A percentile compares a stretch with the other conserved stretches of the same genome.
Conservation (phyloP, 1,140 invertebrate genomes). For the Caenorhabditis brenneri region DNA sequence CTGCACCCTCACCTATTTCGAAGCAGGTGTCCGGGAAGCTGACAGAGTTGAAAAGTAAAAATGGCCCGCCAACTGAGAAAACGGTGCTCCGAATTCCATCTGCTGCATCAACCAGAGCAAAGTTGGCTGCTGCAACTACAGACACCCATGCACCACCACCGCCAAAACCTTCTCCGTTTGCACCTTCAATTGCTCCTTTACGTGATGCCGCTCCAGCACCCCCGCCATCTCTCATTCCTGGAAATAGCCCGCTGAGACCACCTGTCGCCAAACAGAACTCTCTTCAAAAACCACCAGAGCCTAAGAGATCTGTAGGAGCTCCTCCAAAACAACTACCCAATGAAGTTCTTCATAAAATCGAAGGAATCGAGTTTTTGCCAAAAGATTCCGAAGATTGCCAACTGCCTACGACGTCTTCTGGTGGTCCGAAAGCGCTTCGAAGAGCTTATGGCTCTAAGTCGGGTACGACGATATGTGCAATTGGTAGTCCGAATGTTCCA, state of each 20-base stretch:
- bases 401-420: slow-evolving; percentile 1
- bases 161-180: neutral
- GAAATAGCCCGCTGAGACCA: neutral
- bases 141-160: neutral
- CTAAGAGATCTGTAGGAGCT: neutral
- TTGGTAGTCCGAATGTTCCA: slow-evolving; percentile 8
- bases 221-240: neutral
- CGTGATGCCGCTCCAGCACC: neutral
- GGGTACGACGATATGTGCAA: slow-evolving; percentile 46
- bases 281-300: slow-evolving; percentile 26
- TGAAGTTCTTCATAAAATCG: slow-evolving; percentile 39
- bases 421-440: slow-evolving; percentile 51
- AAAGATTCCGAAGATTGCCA: neutral
- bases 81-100: slow-evolving; percentile 15
- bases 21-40: slow-evolving; percentile 37
- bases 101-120: neutral
- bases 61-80: neutral
- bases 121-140: neutral
- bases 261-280: slow-evolving; percentile 10
- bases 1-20: neutral
- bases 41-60: slow-evolving; percentile 32
- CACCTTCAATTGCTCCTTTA: neutral
- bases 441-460: slow-evolving; percentile 41
- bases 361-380: slow-evolving; percentile 44
- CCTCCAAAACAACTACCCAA: neutral